Base-by-base conservation (phyloP, 2,797 vertebrate species). In the Heteromormyrus szaboi region DNA sequence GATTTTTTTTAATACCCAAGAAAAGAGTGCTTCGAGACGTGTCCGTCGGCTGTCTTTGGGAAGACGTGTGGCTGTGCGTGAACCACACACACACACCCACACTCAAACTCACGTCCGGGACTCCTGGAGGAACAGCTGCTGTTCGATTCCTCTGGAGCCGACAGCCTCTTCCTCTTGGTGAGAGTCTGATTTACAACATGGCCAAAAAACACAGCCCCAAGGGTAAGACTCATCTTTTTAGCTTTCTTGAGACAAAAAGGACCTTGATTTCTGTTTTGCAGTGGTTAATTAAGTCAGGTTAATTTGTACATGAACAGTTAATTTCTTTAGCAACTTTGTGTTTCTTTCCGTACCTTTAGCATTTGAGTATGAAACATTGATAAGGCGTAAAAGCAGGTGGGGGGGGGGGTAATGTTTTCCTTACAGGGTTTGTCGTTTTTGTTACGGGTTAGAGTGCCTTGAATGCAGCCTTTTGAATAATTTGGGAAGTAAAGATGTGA, bases 171-270 rank as follows among this genome's bases (percentile, higher is more conserved):
- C 56, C 41, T 65, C 56, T 87, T 50, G n/a, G 56, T 68, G 56
- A 12, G n/a, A 87, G 17, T 46, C 86, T 44, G 56, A 68, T 53
- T 87, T 65, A 48, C n/a, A 87, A 41, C 51, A 87, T 87, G 86
- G 86, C 86, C 86, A 87, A 48, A 87, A 87, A 65, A 68, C 62
- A 65, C 56, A 48, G 41, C 59, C 86, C 86, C 37, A 87, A 68
- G 86, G 86, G 86, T 87, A 87, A 87, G 86, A 33, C 54, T 62
- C 37, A n/a, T 65, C n/a, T 48, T 65, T 46, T 46, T 2, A 5
- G 2, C 12, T 51, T 50, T 85, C 44, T 25, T 11, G 11, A 50
- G 9, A 11, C 19, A 85, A 29, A 25, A 41, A 86, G 25, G 53
- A 41, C 7, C 19, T 86, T 44, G 22, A 37, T 86, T 29, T 37